Evolutionary conservation across 30 jellyfish, hydroid and myxozoan species (phyloP).

Genomic region (Euphysa ruthae): DNA sequence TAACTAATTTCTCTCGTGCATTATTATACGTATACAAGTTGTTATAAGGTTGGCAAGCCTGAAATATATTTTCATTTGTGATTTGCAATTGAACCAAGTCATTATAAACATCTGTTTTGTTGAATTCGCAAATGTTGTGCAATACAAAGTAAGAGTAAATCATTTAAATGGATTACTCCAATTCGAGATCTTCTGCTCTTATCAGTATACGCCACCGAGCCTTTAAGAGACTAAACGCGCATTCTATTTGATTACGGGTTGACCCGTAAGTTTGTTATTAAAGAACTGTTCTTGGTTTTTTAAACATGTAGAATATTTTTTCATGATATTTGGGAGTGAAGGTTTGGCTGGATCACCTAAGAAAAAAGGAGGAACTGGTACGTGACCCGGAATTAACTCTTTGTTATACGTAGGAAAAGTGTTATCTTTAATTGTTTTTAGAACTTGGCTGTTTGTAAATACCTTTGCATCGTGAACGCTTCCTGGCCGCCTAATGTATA

Average conservation of each 20-base stretch:
- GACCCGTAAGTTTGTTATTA: no score
- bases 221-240: conserved; percentile 29
- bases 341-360: conserved; percentile 79
- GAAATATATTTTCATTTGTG: no score
- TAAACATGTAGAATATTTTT: conserved; percentile 24
- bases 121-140: no score
- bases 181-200: neutral
- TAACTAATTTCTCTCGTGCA: no score
- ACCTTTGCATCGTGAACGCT: conserved; percentile 56
- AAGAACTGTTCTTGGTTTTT: no score
- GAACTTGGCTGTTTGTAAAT: conserved; percentile 28
- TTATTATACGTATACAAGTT: no score
- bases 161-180: neutral
- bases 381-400: conserved; percentile 37
- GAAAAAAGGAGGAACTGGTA: conserved; percentile 40
- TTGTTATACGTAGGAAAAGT: conserved; percentile 19
- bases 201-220: conserved; percentile 7
- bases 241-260: conserved; percentile 32
- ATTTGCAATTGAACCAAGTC: no score
- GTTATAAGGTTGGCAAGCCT: no score
- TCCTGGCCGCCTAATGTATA: conserved; percentile 58
- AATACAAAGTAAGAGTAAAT: conserved; percentile 16
- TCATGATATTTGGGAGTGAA: conserved; percentile 39
- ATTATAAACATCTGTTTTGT: no score
- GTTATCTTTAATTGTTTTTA: conserved; percentile 16